Conservation (phyloP, 2,888 invertebrate genomes). For the Zhuqinia jingwanae region DNA sequence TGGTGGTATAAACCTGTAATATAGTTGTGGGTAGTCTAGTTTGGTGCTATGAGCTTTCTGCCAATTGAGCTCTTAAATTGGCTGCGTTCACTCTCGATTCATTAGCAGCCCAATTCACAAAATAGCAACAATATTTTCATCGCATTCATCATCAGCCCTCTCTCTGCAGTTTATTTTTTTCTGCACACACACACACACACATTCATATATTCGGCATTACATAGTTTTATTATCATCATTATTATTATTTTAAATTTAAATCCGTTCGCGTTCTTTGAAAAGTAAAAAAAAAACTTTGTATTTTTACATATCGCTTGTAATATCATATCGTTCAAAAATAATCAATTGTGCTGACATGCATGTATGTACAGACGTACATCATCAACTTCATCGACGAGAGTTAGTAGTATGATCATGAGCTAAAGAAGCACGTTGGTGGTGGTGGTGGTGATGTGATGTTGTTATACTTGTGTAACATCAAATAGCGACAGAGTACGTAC, state of each 20-base stretch:
- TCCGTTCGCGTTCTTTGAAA: conserved; percentile 20
- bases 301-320: conserved; percentile 29
- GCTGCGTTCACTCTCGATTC: conserved; percentile 43
- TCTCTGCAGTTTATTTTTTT: too few relatives aligned
- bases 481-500: too few relatives aligned
- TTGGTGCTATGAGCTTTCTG: conserved; percentile 7
- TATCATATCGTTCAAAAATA: conserved; percentile 22
- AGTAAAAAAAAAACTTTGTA: conserved; percentile 3
- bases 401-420: background rate
- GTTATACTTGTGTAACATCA: too few relatives aligned
- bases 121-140: background rate
- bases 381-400: background rate
- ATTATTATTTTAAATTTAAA: conserved; percentile 29
- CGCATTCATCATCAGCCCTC: too few relatives aligned
- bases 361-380: background rate
- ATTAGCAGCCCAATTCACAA: conserved; percentile 29
- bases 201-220: background rate
- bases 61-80: conserved; percentile 60
- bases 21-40: too few relatives aligned
- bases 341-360: too few relatives aligned
- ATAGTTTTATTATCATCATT: background rate
- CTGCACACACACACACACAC: too few relatives aligned
- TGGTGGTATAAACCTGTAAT: too few relatives aligned
- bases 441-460: too few relatives aligned
- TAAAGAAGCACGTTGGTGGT: background rate